Percentiles rank a stretch among this genome's conserved stretches.
phyloP scores from a whole-genome alignment of 2,888 invertebrate species.

The Protophormia terraenovae region DNA sequence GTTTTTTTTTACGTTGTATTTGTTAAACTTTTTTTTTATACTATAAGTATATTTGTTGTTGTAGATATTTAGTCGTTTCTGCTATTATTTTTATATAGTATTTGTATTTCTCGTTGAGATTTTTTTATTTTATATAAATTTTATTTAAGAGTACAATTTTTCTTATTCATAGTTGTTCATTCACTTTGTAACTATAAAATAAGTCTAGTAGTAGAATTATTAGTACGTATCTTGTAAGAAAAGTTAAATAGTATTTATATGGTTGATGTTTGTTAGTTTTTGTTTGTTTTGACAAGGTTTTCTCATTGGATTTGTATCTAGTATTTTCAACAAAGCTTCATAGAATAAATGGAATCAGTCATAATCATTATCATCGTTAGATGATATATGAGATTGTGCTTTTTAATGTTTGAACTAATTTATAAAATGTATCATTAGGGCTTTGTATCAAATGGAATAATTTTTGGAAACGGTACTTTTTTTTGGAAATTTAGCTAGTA shows the following conservation, averaged over 20 bases:
- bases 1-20: constrained; percentile 47
- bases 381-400: neutral
- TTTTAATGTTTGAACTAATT: neutral
- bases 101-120: constrained; percentile 9
- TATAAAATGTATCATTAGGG: neutral
- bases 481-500: no score
- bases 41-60: constrained; percentile 28
- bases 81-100: constrained; percentile 30
- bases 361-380: neutral
- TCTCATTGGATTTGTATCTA: neutral
- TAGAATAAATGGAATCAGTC: neutral
- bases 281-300: constrained; percentile 28
- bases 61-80: constrained; percentile 47
- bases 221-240: constrained; percentile 15
- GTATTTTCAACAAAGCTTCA: neutral
- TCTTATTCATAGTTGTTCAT: neutral
- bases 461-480: no score
- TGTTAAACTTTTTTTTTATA: constrained; percentile 35
- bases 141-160: constrained; percentile 32
- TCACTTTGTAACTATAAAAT: constrained; percentile 15
- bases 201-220: constrained; percentile 4
- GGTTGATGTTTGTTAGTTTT: constrained; percentile 3
- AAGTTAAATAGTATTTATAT: constrained; percentile 30
- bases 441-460: neutral
- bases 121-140: constrained; percentile 19